These are phyloP conservation scores for Sarcophaga bullata DNA, from an alignment of 1,140 invertebrate genomes.

Conservation along the genomic window DNA sequence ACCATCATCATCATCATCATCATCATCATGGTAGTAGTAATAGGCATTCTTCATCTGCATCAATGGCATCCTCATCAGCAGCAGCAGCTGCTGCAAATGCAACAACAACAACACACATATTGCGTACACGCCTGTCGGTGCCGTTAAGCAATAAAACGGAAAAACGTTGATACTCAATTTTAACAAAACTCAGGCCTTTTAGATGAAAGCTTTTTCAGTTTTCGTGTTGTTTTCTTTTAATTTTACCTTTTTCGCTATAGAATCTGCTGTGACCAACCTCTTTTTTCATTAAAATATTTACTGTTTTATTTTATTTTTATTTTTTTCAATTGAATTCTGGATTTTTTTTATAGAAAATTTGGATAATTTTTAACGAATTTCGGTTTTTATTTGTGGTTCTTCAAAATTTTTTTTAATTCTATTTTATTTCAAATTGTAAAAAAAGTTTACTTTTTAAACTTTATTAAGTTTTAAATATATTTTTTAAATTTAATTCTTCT, in stretches of 20 bases:
- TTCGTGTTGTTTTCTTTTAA: background rate
- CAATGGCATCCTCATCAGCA: background rate
- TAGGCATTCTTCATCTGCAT: too few relatives aligned
- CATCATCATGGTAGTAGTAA: too few relatives aligned
- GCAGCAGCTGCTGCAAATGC: constrained; percentile 33
- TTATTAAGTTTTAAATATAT: too few relatives aligned
- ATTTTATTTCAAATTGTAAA: too few relatives aligned
- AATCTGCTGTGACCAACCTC: background rate
- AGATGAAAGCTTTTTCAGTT: background rate
- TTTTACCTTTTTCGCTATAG: background rate
- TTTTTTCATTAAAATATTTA: background rate
- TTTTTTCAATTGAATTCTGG: background rate
- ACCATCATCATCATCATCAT: too few relatives aligned
- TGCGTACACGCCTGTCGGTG: constrained; percentile 60
- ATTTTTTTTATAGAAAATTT: background rate
- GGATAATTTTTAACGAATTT: too few relatives aligned
- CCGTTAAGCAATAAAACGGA: constrained; percentile 55
- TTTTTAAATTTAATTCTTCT: too few relatives aligned
- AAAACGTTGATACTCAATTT: constrained; percentile 49
- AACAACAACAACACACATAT: constrained; percentile 46
- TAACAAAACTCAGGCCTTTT: background rate
- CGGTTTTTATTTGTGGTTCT: too few relatives aligned
- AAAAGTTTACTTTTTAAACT: too few relatives aligned
- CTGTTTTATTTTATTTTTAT: background rate
- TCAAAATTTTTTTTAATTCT: too few relatives aligned